A percentile compares a stretch with the other conserved stretches of the same genome.
These are phyloP conservation scores for Xylophagus ater DNA, from an alignment of 2,888 invertebrate species.

Conservation along the genomic window DNA sequence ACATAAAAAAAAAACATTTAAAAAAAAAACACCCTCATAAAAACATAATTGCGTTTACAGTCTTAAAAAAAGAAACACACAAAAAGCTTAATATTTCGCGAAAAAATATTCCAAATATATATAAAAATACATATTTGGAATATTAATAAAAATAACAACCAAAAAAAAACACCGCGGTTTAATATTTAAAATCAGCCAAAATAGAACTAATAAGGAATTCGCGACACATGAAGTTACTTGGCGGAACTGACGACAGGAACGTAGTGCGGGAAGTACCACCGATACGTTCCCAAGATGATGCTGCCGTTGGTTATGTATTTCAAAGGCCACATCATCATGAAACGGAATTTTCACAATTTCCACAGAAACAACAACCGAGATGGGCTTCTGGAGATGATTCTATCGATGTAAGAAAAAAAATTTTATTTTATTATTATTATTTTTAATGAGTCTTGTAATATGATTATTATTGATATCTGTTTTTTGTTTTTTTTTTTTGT, in stretches of 20 bases:
- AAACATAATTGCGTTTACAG: no score
- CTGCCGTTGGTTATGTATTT: slow-evolving; percentile 85
- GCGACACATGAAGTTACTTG: slow-evolving; percentile 68
- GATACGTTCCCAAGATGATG: slow-evolving; percentile 76
- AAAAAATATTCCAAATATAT: no score
- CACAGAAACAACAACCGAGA: slow-evolving; percentile 57
- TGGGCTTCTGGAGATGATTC: slow-evolving; percentile 88
- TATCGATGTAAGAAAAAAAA: slow-evolving; percentile 59
- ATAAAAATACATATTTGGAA: no score
- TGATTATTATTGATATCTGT: no score
- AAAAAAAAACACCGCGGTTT: no score
- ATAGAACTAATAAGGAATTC: slow-evolving; percentile 38
- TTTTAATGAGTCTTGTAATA: no score
- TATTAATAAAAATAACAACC: no score
- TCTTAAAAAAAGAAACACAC: no score
- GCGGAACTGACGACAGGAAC: slow-evolving; percentile 52
- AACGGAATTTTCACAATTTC: slow-evolving; percentile 63
- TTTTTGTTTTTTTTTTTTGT: no score
- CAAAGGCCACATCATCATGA: slow-evolving; percentile 66
- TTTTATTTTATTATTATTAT: slow-evolving; percentile 12
- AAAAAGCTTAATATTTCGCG: no score
- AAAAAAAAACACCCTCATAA: no score
- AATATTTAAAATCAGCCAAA: slow-evolving; percentile 29
- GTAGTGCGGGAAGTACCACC: slow-evolving; percentile 57
- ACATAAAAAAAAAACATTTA: no score